Conservation (phyloP, 1,140 invertebrate species). For the Drosophila ananassae region DNA sequence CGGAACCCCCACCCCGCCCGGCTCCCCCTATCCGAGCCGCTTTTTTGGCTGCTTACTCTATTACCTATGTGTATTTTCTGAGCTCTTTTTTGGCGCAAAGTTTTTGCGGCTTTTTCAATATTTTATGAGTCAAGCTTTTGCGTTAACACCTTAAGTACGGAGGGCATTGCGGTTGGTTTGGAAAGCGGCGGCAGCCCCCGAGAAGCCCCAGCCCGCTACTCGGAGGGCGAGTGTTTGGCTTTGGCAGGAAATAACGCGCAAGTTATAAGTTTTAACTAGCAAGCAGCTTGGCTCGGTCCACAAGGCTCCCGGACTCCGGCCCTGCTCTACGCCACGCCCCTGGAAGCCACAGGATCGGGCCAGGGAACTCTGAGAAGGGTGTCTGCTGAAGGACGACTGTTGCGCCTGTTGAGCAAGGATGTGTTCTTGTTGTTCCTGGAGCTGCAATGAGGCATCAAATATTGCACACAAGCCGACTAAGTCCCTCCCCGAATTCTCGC, state of each 20-base stretch:
- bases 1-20: not conserved
- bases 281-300: constrained; percentile 55
- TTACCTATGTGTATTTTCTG: constrained; percentile 34
- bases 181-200: not conserved
- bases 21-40: not conserved
- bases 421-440: constrained; percentile 59
- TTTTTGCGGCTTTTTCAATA: constrained; percentile 84
- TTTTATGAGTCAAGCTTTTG: constrained; percentile 83
- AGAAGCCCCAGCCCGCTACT: not conserved
- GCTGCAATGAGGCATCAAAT: constrained; percentile 82
- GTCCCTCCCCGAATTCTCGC: not conserved
- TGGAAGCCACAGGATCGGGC: constrained; percentile 33
- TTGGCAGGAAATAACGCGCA: constrained; percentile 79
- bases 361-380: not conserved
- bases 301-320: constrained; percentile 10
- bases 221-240: constrained; percentile 25
- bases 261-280: constrained; percentile 80
- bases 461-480: constrained; percentile 53
- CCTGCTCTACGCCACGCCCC: not conserved
- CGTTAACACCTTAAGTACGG: constrained; percentile 81
- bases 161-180: constrained; percentile 65
- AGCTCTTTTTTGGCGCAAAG: constrained; percentile 73
- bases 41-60: constrained; percentile 14
- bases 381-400: constrained; percentile 37
- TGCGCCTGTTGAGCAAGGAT: constrained; percentile 65